Conservation (phyloP, 2,113 vertebrate species). For the Cyrtonyx montezumae region DNA sequence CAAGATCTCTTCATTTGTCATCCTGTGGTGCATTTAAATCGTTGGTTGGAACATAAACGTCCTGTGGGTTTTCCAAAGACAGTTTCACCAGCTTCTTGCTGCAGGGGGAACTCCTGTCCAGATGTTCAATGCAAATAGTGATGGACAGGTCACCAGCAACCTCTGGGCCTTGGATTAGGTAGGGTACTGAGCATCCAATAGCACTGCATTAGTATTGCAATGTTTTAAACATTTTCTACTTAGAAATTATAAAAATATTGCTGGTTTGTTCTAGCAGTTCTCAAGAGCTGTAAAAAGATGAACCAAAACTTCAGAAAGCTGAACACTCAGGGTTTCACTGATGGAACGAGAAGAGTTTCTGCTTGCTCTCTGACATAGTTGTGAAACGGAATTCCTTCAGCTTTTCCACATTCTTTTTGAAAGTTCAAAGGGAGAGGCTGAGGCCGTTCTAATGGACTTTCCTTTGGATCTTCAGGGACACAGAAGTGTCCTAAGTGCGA, state of each 20-base stretch:
- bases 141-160: neutral
- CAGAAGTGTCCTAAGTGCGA: too few relatives aligned
- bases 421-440: neutral
- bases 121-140: neutral
- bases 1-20: neutral
- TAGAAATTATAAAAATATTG: neutral
- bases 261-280: neutral
- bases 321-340: neutral
- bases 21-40: neutral
- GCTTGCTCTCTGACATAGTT: neutral
- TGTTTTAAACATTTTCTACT: neutral
- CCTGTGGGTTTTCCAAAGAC: neutral
- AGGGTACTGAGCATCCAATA: neutral
- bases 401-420: neutral
- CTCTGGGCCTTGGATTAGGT: neutral
- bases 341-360: neutral
- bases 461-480: neutral
- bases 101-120: neutral
- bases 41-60: neutral
- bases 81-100: neutral
- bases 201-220: neutral
- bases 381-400: neutral
- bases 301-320: neutral
- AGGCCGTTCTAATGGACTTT: neutral
- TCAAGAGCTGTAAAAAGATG: neutral